A percentile compares a stretch with the other conserved stretches of the same genome.
Evolutionary conservation across 2,797 vertebrate genomes (phyloP).

Genomic region (Podarcis siculus): DNA sequence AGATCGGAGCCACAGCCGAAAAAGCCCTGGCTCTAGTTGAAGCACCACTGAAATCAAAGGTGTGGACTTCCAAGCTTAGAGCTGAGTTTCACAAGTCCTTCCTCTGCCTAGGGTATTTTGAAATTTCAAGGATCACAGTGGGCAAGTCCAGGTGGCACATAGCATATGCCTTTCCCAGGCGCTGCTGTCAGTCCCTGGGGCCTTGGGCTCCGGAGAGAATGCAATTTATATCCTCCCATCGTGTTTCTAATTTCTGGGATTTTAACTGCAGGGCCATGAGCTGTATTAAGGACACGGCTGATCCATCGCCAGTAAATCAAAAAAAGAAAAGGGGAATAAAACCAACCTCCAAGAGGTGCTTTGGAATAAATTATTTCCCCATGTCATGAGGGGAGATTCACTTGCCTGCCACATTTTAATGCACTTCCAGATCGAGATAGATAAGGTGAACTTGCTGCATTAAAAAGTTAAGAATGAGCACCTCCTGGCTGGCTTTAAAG

Average conservation of each 20-base stretch:
- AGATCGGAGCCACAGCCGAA: too few relatives aligned
- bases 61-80: neutral
- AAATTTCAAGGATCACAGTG: neutral
- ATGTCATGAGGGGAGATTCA: neutral
- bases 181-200: neutral
- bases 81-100: neutral
- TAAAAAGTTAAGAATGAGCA: conserved; percentile 18
- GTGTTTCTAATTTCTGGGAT: conserved; percentile 47
- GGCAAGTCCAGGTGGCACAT: neutral
- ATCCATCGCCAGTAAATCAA: conserved; percentile 47
- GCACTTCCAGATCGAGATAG: neutral
- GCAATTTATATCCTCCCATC: conserved; percentile 37
- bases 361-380: conserved; percentile 48
- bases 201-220: neutral
- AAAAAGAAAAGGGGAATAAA: neutral
- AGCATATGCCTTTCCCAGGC: neutral
- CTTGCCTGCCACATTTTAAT: neutral
- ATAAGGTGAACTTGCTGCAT: neutral
- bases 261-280: conserved; percentile 5
- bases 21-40: too few relatives aligned
- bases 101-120: too few relatives aligned
- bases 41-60: neutral
- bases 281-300: conserved; percentile 30
- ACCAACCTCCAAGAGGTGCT: neutral
- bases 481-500: neutral